Conservation (phyloP, 2,113 vertebrate species). For the Drymodes brunneopygia region DNA sequence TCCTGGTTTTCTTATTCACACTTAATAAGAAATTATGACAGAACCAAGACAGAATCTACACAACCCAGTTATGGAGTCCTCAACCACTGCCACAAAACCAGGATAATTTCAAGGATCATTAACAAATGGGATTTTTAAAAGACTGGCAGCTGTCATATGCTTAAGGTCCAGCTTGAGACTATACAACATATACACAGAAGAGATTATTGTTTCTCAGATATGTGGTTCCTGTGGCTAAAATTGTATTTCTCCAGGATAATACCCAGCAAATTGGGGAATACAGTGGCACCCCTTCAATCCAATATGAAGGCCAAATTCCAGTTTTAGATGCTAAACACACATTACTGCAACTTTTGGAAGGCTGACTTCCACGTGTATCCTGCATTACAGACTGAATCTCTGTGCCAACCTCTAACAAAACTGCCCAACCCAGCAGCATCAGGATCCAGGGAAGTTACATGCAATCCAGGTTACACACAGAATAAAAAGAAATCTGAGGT, state of each 20-base stretch:
- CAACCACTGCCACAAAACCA: background rate
- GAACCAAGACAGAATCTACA: background rate
- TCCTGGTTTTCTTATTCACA: background rate
- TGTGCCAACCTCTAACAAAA: background rate
- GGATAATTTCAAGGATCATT: background rate
- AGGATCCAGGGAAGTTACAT: background rate
- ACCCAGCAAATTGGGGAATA: background rate
- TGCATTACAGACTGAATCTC: background rate
- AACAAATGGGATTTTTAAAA: background rate
- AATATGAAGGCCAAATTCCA: background rate
- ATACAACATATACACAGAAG: background rate
- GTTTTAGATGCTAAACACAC: background rate
- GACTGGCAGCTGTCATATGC: background rate
- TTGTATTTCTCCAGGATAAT: background rate
- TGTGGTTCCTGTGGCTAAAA: background rate
- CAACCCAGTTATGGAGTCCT: background rate
- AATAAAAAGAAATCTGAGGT: background rate
- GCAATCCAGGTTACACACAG: background rate
- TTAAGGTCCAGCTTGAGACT: background rate
- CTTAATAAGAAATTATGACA: background rate
- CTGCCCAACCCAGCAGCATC: background rate
- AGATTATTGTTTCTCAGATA: background rate
- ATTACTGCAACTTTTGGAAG: background rate
- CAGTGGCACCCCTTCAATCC: background rate
- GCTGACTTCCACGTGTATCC: background rate